Conservation (phyloP, 2,888 invertebrate species). For the Catocala fraxini region DNA sequence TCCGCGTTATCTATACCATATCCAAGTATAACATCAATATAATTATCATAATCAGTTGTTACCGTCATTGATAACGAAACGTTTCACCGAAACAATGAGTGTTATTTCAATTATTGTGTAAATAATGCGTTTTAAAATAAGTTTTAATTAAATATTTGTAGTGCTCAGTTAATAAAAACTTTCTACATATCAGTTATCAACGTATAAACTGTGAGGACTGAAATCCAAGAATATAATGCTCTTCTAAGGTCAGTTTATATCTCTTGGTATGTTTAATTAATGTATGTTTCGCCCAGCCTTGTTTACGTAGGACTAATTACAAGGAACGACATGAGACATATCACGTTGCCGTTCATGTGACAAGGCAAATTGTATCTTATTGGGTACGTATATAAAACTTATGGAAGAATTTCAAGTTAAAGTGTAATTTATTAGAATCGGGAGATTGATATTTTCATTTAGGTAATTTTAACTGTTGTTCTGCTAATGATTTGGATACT, state of each 20-base stretch:
- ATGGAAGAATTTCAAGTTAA: too few species aligned
- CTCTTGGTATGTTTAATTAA: not conserved
- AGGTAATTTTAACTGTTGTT: too few species aligned
- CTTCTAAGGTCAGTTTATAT: not conserved
- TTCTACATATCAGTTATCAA: too few species aligned
- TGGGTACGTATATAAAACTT: not conserved
- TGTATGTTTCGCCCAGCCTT: not conserved
- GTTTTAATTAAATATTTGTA: not conserved
- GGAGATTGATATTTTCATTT: too few species aligned
- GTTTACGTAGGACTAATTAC: constrained; percentile 1
- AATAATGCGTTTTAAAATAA: not conserved
- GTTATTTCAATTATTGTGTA: not conserved
- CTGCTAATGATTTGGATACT: too few species aligned
- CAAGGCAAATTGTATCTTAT: not conserved
- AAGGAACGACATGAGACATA: not conserved
- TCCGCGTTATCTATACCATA: not conserved
- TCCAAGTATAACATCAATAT: not conserved
- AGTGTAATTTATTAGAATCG: too few species aligned
- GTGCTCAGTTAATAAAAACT: not conserved
- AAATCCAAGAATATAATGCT: too few species aligned
- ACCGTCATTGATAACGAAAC: constrained; percentile 2
- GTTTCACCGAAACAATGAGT: not conserved
- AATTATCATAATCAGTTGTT: constrained; percentile 1
- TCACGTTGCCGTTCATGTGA: not conserved
- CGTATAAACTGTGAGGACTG: not conserved